phyloP scores from a whole-genome alignment of 2,888 invertebrate genomes.

The Patella ulyssiponensis region DNA sequence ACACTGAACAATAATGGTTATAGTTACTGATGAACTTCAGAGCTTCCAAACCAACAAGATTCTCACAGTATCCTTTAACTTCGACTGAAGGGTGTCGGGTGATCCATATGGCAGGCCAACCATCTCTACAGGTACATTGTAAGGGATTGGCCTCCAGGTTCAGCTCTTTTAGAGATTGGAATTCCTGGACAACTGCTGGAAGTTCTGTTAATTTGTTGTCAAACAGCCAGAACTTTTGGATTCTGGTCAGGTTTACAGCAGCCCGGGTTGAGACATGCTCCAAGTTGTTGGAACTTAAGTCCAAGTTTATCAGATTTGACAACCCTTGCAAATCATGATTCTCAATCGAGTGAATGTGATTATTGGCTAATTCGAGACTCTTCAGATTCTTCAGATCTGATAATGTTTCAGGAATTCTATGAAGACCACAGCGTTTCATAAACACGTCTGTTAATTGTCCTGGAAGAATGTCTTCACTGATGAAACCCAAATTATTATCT shows the following conservation, averaged over 20 bases:
- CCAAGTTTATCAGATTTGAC: not conserved
- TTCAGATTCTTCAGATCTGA: conserved; percentile 13
- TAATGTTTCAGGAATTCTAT: conserved; percentile 22
- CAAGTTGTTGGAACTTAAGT: not conserved
- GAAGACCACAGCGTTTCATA: conserved; percentile 27
- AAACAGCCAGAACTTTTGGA: not conserved
- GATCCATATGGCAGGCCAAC: not conserved
- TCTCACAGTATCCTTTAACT: not conserved
- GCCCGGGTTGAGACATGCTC: not conserved
- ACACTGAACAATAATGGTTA: not conserved
- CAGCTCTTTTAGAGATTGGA: not conserved
- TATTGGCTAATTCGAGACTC: conserved; percentile 26
- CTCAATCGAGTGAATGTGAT: conserved; percentile 10
- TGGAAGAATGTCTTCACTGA: not conserved
- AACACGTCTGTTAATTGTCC: conserved; percentile 22
- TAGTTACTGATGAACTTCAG: not conserved
- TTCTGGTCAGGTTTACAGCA: not conserved
- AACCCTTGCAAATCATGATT: not conserved
- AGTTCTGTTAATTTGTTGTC: not conserved
- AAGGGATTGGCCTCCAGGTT: not conserved
- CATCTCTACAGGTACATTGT: not conserved
- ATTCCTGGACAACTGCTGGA: not conserved
- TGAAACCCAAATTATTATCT: not conserved
- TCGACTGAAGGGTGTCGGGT: not conserved
- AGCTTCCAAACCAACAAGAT: not conserved